These are phyloP conservation scores for Tolypeutes matacus DNA, from an alignment of 2,797 vertebrate species.

Conservation along the genomic window DNA sequence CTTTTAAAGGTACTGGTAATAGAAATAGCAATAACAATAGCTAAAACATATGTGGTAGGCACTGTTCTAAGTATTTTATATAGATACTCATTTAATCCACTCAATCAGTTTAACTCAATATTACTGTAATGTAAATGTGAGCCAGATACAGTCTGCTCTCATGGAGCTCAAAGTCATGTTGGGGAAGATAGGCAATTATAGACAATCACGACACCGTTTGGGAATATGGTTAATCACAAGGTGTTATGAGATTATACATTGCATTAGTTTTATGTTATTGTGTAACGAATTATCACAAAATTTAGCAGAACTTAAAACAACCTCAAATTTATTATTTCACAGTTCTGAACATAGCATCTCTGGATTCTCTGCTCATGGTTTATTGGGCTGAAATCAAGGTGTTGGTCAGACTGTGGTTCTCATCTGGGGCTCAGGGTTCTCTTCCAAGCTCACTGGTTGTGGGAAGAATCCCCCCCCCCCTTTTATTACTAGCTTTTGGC, in stretches of 20 bases:
- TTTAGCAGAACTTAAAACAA: not conserved
- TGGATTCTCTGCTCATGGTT: not conserved
- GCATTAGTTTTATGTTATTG: not conserved
- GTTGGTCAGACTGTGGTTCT: not conserved
- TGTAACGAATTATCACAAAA: not conserved
- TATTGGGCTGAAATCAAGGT: not conserved
- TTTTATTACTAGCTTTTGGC: not conserved
- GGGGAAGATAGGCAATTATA: not conserved
- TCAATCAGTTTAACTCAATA: conserved; percentile 30
- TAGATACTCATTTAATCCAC: not conserved
- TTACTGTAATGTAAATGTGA: conserved; percentile 38
- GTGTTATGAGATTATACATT: not conserved
- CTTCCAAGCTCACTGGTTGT: not conserved
- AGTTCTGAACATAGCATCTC: not conserved
- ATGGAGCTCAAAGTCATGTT: not conserved
- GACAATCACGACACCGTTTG: not conserved
- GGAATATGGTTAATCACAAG: not conserved
- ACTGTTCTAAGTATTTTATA: conserved; percentile 2
- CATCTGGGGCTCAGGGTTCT: not conserved
- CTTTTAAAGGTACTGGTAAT: not conserved
- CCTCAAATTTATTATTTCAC: not conserved
- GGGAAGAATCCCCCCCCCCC: not conserved
- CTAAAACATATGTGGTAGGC: not conserved
- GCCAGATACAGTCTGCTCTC: not conserved
- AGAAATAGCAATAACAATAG: not conserved